phyloP scores from a whole-genome alignment of 2,888 invertebrate species.

The Ornithoptera alexandrae region DNA sequence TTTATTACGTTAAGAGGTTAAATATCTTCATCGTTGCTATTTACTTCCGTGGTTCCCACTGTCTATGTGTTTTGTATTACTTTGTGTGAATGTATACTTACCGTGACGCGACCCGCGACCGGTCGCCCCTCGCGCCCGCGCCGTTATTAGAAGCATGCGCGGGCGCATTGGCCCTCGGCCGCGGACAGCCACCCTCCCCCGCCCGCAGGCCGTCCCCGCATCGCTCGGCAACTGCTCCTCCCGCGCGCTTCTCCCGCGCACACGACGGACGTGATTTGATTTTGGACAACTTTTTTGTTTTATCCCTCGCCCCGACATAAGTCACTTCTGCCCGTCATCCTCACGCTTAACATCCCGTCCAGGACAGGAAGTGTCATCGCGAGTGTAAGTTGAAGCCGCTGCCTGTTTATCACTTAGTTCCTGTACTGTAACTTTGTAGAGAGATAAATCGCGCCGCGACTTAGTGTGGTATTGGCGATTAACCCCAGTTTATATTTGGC shows the following conservation, averaged over 20 bases:
- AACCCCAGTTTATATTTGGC: no score
- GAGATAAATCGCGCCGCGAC: no score
- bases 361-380: slow-evolving; percentile 1
- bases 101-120: slow-evolving; percentile 51
- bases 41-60: no score
- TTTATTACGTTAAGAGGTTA: no score
- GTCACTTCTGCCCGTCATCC: slow-evolving; percentile 24
- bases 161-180: slow-evolving; percentile 74
- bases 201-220: no score
- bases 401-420: no score
- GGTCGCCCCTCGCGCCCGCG: slow-evolving; percentile 53
- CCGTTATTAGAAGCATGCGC: slow-evolving; percentile 74
- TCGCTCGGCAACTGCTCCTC: no score
- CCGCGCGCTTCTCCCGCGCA: slow-evolving; percentile 43
- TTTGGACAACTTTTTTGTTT: slow-evolving; percentile 37
- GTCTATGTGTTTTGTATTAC: no score
- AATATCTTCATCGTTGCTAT: no score
- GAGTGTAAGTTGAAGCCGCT: background rate
- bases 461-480: no score
- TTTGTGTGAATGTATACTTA: slow-evolving; percentile 46
- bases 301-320: slow-evolving; percentile 12
- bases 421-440: no score
- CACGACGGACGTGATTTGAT: slow-evolving; percentile 56
- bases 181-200: slow-evolving; percentile 29
- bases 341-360: slow-evolving; percentile 21